These are phyloP conservation scores for Podiceps cristatus DNA, from an alignment of 2,113 vertebrate genomes.

Conservation along the genomic window DNA sequence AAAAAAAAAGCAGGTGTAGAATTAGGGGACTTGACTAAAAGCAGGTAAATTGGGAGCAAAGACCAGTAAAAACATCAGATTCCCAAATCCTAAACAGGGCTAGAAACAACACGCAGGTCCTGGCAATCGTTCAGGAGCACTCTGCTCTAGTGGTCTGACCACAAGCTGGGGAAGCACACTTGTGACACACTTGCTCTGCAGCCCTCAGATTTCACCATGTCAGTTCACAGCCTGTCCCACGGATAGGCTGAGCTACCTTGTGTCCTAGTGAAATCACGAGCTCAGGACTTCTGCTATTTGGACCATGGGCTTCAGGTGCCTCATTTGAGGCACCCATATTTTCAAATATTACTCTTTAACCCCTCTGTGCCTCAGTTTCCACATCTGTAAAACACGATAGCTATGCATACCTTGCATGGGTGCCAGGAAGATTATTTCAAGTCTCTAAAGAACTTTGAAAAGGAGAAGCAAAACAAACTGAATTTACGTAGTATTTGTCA, in stretches of 20 bases:
- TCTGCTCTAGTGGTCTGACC: not conserved
- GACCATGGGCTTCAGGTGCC: not conserved
- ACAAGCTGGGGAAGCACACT: not conserved
- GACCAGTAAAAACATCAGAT: not conserved
- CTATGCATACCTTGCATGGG: constrained; percentile 12
- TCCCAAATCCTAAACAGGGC: not conserved
- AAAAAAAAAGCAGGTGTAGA: not conserved
- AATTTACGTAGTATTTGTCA: constrained; percentile 26
- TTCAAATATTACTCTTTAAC: not conserved
- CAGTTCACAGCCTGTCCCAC: not conserved
- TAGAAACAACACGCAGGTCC: not conserved
- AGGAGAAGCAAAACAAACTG: constrained; percentile 15
- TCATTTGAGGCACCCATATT: not conserved
- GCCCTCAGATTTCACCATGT: not conserved
- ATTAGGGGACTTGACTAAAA: not conserved
- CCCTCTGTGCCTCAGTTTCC: constrained; percentile 47
- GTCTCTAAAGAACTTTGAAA: constrained; percentile 38
- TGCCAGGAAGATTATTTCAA: constrained; percentile 51
- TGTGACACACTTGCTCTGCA: not conserved
- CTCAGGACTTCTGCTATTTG: not conserved
- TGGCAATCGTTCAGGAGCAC: not conserved
- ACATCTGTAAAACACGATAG: constrained; percentile 12
- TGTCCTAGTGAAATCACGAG: not conserved
- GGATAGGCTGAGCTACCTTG: not conserved
- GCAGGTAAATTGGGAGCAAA: not conserved